Evolutionary conservation across 2,888 invertebrate species (phyloP).

Genomic region (Ornithoptera alexandrae): DNA sequence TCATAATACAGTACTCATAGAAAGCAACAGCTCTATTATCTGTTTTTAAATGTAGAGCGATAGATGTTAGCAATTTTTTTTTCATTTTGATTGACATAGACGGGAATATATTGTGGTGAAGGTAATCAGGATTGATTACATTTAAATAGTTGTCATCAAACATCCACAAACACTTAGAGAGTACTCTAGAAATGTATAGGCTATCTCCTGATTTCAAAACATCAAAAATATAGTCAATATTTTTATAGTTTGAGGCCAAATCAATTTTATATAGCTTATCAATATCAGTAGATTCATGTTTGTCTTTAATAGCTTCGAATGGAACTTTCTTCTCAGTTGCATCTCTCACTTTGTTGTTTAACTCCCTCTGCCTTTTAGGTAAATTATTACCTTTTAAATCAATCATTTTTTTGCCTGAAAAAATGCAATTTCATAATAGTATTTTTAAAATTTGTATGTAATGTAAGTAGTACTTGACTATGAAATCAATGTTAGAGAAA

Average conservation of each 20-base stretch:
- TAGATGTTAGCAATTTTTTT: slow-evolving; percentile 47
- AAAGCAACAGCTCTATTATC: slow-evolving; percentile 45
- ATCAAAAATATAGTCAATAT: slow-evolving; percentile 53
- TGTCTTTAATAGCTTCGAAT: slow-evolving; percentile 36
- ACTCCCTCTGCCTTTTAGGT: slow-evolving; percentile 37
- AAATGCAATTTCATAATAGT: background rate
- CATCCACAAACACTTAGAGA: slow-evolving; percentile 53
- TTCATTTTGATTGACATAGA: slow-evolving; percentile 59
- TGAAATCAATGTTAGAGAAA: too few species aligned
- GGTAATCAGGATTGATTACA: slow-evolving; percentile 48
- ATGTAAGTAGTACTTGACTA: too few species aligned
- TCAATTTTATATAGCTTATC: slow-evolving; percentile 61
- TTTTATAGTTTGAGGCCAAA: slow-evolving; percentile 53
- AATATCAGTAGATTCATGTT: slow-evolving; percentile 42
- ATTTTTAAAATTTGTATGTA: too few species aligned
- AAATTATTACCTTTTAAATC: slow-evolving; percentile 34
- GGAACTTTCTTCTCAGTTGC: slow-evolving; percentile 26
- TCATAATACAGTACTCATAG: slow-evolving; percentile 47
- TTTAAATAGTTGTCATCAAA: slow-evolving; percentile 45
- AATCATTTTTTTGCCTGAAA: slow-evolving; percentile 30
- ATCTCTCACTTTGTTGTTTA: slow-evolving; percentile 34
- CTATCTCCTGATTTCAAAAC: slow-evolving; percentile 54
- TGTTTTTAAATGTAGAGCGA: slow-evolving; percentile 45
- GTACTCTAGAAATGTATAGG: slow-evolving; percentile 51
- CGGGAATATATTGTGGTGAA: slow-evolving; percentile 54